Base-by-base conservation (phyloP, 2,113 vertebrate genomes). In the Apteryx owenii region DNA sequence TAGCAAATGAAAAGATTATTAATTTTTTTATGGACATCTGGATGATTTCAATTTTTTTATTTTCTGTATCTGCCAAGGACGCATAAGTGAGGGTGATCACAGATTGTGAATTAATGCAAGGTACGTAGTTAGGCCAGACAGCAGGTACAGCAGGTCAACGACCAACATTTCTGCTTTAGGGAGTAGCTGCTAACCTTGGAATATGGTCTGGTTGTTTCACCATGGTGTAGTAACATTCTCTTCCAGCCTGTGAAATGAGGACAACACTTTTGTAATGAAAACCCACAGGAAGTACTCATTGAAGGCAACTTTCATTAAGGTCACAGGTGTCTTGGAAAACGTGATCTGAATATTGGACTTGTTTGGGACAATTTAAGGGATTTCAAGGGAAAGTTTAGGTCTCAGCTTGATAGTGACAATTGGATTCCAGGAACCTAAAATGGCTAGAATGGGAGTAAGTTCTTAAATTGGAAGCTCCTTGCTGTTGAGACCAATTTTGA, bases 131-230 rank as follows among this genome's bases (percentile, higher is more conserved):
- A 79, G 75, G 78, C 31, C 77, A 19, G 28, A 64, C 60, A 48
- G 29, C 29, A 54, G 28, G 28, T 56, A 18, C 4, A 0, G 19
- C 1, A 2, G 38, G n/a, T 56, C 69, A 84, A 51, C 0, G 1
- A 33, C 9, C 16, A 89, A 11, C 14, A 53, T 84, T 91, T 86
- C 8, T 66, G 73, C 58, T 81, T 70, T 31, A 71, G 33, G 51
- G 18, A 68, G 18, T 20, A 80, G n/a, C 20, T 90, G 17, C 22
- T 88, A 56, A 72, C 40, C 38, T 53, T 66, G 58, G 56, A 48
- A 80, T 65, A 69, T 36, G 10, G 16, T 36, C 78, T 68, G 17
- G n/a, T 54, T 77, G 7, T 40, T 88, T 76, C 40, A 64, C 40
- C 19, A 18, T 9, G 7, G 12, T 66, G 36, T 58, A 58, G 54